These are phyloP conservation scores for Scaptomyza graminum DNA, from an alignment of 1,140 invertebrate species.

Conservation along the genomic window DNA sequence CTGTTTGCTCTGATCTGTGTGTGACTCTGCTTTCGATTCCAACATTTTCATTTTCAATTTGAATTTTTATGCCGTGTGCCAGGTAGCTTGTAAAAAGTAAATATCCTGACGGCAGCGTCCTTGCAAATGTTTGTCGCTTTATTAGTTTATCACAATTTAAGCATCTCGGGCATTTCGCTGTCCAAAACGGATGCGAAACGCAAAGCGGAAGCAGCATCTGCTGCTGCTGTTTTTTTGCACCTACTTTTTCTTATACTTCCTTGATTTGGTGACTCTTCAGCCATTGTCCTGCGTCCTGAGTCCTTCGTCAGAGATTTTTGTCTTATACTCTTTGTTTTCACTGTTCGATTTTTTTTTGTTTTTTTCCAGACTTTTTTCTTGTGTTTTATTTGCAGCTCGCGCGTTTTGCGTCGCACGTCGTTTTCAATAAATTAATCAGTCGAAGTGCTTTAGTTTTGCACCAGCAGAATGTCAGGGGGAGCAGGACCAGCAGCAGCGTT, in stretches of 20 bases:
- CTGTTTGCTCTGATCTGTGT: constrained; percentile 53
- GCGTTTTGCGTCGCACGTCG: constrained; percentile 53
- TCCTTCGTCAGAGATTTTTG: constrained; percentile 43
- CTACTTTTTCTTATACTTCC: constrained; percentile 16
- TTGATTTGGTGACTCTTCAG: constrained; percentile 23
- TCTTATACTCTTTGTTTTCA: constrained; percentile 69
- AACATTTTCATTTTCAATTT: constrained; percentile 73
- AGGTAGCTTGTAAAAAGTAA: constrained; percentile 72
- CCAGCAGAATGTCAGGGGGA: constrained; percentile 19
- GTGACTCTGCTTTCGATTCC: constrained; percentile 49
- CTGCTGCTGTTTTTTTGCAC: constrained; percentile 41
- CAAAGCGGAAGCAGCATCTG: constrained; percentile 53
- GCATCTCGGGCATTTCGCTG: constrained; percentile 51
- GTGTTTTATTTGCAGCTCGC: constrained; percentile 6
- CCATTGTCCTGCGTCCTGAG: constrained; percentile 24
- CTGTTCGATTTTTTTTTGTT: constrained; percentile 18
- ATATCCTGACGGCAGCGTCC: constrained; percentile 60
- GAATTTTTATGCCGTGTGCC: constrained; percentile 68
- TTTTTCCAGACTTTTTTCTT: background rate
- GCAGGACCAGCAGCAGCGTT: constrained; percentile 12
- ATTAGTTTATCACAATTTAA: constrained; percentile 77
- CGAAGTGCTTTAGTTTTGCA: constrained; percentile 59
- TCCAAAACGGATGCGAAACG: constrained; percentile 25
- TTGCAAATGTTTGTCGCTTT: constrained; percentile 72
- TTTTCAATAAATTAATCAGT: constrained; percentile 80